Evolutionary conservation across 2,888 invertebrate species (phyloP), one percentile per base, ranked within the genome.

Genomic region (Electrophaes corylata): DNA sequence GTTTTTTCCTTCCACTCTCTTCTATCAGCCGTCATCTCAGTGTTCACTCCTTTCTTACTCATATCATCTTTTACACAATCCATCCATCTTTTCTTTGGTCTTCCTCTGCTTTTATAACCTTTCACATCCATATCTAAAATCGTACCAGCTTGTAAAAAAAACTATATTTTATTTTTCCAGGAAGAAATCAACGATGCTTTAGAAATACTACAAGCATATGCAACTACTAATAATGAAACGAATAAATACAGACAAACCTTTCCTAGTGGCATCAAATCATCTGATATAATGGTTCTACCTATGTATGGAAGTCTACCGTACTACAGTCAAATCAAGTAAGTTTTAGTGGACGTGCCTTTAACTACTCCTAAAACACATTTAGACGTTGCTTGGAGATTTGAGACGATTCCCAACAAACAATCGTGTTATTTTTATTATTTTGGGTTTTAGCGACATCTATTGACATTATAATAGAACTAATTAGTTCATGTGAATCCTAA

Each of bases 231-330:
- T 71, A 92, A 81, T 60, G 92, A 83, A 61, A 82, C 82, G 3
- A 92, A 92, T 65, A 93, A 90, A 74, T 87, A 86, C 53, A 88
- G 88, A 66, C 76, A 76, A 10, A 74, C 79, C 16, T 88, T 75
- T 74, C 85, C 81, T 4, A 89, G 76, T 75, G 92, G 85, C 1
- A 83, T 83, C 0, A 73, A 69, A 1, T 72, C 84, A 0, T 72
- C 80, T 0, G 91, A 94, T 81, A 73, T 98, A 69, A 85, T 94
- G 62, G 93, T 97, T 3, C 80, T 98, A n/a, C 96, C 98, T 0
- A 95, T 99, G 95, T 98, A 99, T 80, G 98, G 98, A 2, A 96
- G 97, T 29, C 87, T 99, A 56, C 96, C 98, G 0, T 69, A 79
- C 4, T 80, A 86, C 33, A 71, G 60, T 14, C 90, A 90, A 50